phyloP scores from a whole-genome alignment of 2,113 vertebrate genomes.

The Malurus melanocephalus region DNA sequence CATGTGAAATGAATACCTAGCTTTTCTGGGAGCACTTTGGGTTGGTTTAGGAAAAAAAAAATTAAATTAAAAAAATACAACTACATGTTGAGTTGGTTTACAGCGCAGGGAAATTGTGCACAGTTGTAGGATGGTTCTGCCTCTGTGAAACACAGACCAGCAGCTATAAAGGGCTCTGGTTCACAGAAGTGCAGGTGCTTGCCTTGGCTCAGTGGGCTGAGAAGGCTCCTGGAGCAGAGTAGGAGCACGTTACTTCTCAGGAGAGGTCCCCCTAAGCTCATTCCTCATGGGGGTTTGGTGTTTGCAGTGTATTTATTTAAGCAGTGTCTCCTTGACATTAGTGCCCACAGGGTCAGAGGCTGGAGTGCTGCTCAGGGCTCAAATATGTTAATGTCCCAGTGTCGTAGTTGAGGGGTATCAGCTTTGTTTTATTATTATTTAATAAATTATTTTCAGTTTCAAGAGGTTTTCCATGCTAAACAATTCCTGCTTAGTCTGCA shows the following conservation, averaged over 20 bases:
- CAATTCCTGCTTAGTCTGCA: background rate
- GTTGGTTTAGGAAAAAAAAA: background rate
- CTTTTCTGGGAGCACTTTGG: conserved; percentile 55
- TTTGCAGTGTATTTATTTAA: conserved; percentile 42
- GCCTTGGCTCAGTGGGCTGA: background rate
- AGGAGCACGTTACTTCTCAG: background rate
- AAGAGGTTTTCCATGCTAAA: background rate
- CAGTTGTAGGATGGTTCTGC: background rate
- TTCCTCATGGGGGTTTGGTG: background rate
- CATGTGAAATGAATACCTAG: conserved; percentile 66
- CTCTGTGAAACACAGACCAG: background rate
- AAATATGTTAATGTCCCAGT: background rate
- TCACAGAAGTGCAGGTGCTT: background rate
- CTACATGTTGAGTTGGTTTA: conserved; percentile 25
- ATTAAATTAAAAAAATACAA: background rate
- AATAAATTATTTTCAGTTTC: conserved; percentile 8
- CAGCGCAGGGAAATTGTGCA: background rate
- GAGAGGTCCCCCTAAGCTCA: background rate
- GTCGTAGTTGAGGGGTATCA: background rate
- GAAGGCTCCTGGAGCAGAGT: background rate
- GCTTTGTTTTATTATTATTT: conserved; percentile 6
- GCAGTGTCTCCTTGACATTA: background rate
- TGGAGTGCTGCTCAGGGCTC: conserved; percentile 17
- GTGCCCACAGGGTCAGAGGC: background rate
- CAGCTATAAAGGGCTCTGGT: background rate